Evolutionary conservation across 2,888 invertebrate genomes (phyloP), one percentile per base, ranked within the genome.

Genomic region (Mayetiola destructor): DNA sequence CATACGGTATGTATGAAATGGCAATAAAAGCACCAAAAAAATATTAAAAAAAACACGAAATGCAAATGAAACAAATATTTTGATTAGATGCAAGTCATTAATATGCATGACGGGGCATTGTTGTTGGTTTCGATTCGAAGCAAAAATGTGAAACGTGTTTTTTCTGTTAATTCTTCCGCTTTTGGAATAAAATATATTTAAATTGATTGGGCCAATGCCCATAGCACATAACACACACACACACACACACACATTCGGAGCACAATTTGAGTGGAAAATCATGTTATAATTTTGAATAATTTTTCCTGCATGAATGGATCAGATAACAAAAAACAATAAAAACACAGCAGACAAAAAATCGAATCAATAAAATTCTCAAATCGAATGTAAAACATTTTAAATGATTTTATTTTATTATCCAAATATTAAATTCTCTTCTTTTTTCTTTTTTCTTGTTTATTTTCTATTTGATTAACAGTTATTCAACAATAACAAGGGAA

Each of bases 401-500:
- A 32, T 32, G 32, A 32, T 27, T 48, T 48, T 27, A 48, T 27
- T 48, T 48, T 27, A 48, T n/a, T 27, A 27, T 42, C 8, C 8
- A 3, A 21, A 42, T 42, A 61, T 60, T 64, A 67, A 37, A 37
- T 29, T 29, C 16, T 30, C n/a, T 32, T 2, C 30, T 32, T 16
- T 18, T 42, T 20, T 20, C 4, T 2, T 18, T 18, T 42, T 6
- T 6, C 20, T 18, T 42, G 42, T 18, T 18, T 42, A 32, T 54
- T 55, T 10, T 21, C 36, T 30, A 36, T 37, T 27, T 39, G 18
- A 12, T 27, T 56, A n/a, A 16, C 85, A 96, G 96, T 90, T 95
- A 71, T 96, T 95, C 75, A 91, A 91, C 64, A 92, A 93, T 64
- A 96, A 96, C 20, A 39, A 54, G 14, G 48, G 48, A 14, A 48